Base-by-base conservation (phyloP, 2,113 vertebrate species). In the Syrmaticus mikado region DNA sequence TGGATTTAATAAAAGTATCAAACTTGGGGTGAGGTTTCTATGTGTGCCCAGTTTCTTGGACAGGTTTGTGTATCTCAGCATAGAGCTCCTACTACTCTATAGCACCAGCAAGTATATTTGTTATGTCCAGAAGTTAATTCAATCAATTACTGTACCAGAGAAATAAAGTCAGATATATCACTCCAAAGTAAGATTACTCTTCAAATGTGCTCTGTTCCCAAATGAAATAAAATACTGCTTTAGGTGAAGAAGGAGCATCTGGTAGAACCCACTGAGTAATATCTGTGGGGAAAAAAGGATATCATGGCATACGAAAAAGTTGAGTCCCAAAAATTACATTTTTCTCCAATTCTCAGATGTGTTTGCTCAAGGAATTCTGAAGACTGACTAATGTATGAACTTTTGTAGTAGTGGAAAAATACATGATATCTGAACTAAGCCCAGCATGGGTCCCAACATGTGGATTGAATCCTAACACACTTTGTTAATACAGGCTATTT, bases 311-410 rank as follows among this genome's bases (percentile, higher is more conserved):
- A 52, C 5, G 5, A 75, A 57, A 45, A 34, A 1, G 32, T 8
- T 38, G 3, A 34, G 3, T 87, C 8, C 10, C 4, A 4, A 21
- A 17, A 81, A 77, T 5, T 10, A 32, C 4, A 18, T 68, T 28
- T 2, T 78, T 84, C 77, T 72, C 9, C 14, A 65, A 8, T 5
- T 82, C 17, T 10, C 12, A 17, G 15, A 6, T 43, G 8, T 18
- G 10, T 82, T 81, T 6, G 34, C 18, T 1, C 12, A 61, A 89
- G 18, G 6, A 17, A 61, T 75, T 20, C 21, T 48, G 25, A 52
- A 32, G 25, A 21, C 48, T 83, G n/a, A 58, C 3, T n/a, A 7
- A 20, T 21, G n/a, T 0, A 0, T 45, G 60, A 86, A 10, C 36
- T 7, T 93, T 60, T 55, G 10, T 52, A 9, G 5, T 24, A 30